Conservation (phyloP, 1,140 invertebrate genomes). For the Coelopa frigida region DNA sequence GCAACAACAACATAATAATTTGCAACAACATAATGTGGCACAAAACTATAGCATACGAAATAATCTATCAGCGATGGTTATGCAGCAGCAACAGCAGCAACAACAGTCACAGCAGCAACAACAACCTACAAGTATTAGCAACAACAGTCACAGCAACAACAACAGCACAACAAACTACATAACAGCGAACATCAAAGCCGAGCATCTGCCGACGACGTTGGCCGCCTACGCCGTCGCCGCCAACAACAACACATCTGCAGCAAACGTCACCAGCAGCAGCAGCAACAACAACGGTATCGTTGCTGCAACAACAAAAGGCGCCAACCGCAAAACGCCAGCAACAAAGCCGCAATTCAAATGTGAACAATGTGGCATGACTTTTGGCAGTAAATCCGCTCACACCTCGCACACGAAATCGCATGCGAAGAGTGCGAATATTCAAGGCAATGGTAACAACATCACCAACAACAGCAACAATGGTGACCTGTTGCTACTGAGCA, state of each 20-base stretch:
- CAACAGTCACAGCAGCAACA: neutral
- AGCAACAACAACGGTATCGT: neutral
- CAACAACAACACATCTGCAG: neutral
- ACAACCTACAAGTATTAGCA: no score
- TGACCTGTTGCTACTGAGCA: neutral
- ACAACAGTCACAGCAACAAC: neutral
- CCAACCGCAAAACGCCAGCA: constrained; percentile 20
- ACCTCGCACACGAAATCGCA: constrained; percentile 55
- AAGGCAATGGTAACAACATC: constrained; percentile 14
- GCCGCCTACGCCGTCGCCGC: neutral
- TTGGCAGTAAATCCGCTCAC: constrained; percentile 53
- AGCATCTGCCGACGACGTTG: constrained; percentile 3
- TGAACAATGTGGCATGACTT: constrained; percentile 52
- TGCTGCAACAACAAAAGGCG: neutral
- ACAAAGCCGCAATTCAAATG: constrained; percentile 46
- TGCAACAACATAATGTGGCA: no score
- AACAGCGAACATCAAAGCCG: constrained; percentile 10
- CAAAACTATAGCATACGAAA: no score
- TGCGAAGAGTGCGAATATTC: constrained; percentile 32
- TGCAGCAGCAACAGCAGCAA: constrained; percentile 1
- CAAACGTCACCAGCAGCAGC: neutral
- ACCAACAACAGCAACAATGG: neutral
- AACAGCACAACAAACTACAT: constrained; percentile 2
- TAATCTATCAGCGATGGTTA: no score
- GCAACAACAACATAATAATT: no score